Base-by-base conservation (phyloP, 2,888 invertebrate species). In the Luperina nickerlii region DNA sequence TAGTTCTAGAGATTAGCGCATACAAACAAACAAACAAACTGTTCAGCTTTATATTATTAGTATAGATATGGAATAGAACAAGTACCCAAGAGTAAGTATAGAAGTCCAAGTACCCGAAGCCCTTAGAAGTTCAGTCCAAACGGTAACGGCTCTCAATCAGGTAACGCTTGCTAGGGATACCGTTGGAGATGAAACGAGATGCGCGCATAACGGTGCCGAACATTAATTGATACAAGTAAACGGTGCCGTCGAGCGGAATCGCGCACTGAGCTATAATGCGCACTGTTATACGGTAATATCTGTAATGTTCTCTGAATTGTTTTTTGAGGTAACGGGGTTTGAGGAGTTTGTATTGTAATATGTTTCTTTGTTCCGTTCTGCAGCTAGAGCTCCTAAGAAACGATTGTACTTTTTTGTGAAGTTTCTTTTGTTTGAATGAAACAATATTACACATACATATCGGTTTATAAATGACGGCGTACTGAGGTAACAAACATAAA, bases 221-320 rank as follows among this genome's bases (percentile, higher is more conserved):
- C 89, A 92, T 92, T 92, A 92, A 92, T 92, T 91, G 92, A 91
- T 92, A 87, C 87, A 74, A 84, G 89, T 90, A 89, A 92, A 92
- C 86, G 89, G 89, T 92, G 92, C 90, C 87, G 85, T 81, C 74
- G 69, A 90, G 89, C 90, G 90, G 91, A 81, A 72, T 86, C 68
- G 88, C 81, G 85, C 66, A 48, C 88, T 88, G 77, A 74, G 51
- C 62, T 75, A 27, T 87, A 85, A 87, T 86, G 76, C 63, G 74
- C 48, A 62, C 38, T 66, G 54, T 60, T 60, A 67, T 67, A 80
- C 79, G 71, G 78, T 89, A 81, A 88, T 85, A 74, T 83, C 74
- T 68, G 66, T 88, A 76, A 78, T 88, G 68, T 76, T 74, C 66
- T 15, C 70, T 32, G 63, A 82, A 86, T 86, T 86, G 88, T 88